A percentile compares a stretch with the other conserved stretches of the same genome.
These are phyloP conservation scores for Sceloporus tristichus DNA, from an alignment of 2,113 vertebrate genomes.

Conservation along the genomic window DNA sequence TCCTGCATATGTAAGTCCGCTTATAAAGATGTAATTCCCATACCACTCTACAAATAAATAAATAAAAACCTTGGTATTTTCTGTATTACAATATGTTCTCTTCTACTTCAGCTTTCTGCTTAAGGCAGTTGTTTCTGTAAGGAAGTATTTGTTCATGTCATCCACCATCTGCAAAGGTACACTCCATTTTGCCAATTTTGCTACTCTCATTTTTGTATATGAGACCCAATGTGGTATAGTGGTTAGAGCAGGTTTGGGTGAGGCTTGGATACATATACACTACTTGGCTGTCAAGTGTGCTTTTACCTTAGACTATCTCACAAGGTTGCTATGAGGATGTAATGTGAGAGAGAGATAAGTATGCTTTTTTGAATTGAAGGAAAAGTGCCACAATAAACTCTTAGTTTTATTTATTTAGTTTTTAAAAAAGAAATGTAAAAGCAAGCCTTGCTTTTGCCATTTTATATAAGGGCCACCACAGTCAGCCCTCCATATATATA, in stretches of 20 bases:
- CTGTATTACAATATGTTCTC: not conserved
- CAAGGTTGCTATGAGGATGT: too few relatives aligned
- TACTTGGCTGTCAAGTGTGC: too few relatives aligned
- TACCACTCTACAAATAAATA: not conserved
- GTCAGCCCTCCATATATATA: too few relatives aligned
- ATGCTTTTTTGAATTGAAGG: too few relatives aligned
- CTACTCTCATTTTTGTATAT: not conserved
- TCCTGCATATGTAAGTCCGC: too few relatives aligned
- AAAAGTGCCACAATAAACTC: too few relatives aligned
- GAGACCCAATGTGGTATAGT: not conserved
- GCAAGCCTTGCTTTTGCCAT: not conserved
- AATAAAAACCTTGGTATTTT: not conserved
- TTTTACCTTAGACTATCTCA: too few relatives aligned
- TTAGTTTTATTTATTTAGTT: not conserved
- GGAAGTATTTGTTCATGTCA: not conserved
- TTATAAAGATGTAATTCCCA: too few relatives aligned
- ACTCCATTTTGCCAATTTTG: not conserved
- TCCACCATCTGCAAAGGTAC: not conserved
- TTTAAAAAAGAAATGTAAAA: too few relatives aligned
- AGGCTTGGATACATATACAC: too few relatives aligned
- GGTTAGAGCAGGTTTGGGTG: not conserved
- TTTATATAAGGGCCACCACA: not conserved
- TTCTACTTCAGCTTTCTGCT: not conserved
- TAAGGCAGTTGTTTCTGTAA: not conserved
- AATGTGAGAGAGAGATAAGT: too few relatives aligned